phyloP scores from a whole-genome alignment of 2,797 vertebrate genomes.

The Mormyrus proboscirostris region DNA sequence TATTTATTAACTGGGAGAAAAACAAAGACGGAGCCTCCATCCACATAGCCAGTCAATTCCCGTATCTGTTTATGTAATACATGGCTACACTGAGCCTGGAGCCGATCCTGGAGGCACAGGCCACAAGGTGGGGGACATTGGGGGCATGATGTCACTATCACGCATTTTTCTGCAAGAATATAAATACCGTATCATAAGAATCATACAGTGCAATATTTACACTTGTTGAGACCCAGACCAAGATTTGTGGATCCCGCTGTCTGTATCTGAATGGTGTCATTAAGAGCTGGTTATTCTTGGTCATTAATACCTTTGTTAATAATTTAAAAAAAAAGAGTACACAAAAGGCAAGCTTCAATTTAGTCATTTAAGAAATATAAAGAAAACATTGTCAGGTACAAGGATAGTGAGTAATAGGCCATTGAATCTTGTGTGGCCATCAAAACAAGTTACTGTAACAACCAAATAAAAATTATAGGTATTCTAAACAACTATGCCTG shows the following conservation, averaged over 20 bases:
- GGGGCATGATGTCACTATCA: not conserved
- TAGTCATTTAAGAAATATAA: not conserved
- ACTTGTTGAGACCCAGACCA: not conserved
- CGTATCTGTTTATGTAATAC: not conserved
- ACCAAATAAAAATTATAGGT: not conserved
- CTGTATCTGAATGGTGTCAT: not conserved
- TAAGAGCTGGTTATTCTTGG: not conserved
- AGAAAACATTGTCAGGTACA: not conserved
- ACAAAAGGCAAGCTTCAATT: not conserved
- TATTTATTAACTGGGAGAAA: not conserved
- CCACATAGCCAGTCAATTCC: not conserved
- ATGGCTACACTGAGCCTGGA: not conserved
- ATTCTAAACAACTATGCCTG: not conserved
- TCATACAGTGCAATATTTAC: not conserved
- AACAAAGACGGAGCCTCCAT: not conserved
- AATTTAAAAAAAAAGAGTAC: not conserved
- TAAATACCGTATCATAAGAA: not conserved
- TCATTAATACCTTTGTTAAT: not conserved
- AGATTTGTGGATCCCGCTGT: not conserved
- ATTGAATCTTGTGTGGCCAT: not conserved
- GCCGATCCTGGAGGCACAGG: not conserved
- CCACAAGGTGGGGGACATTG: not conserved
- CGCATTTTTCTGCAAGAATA: not conserved
- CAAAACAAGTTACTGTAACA: not conserved
- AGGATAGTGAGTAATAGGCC: not conserved